These are phyloP conservation scores for Pseudococcus longispinus DNA, from an alignment of 2,888 invertebrate species.

Conservation along the genomic window DNA sequence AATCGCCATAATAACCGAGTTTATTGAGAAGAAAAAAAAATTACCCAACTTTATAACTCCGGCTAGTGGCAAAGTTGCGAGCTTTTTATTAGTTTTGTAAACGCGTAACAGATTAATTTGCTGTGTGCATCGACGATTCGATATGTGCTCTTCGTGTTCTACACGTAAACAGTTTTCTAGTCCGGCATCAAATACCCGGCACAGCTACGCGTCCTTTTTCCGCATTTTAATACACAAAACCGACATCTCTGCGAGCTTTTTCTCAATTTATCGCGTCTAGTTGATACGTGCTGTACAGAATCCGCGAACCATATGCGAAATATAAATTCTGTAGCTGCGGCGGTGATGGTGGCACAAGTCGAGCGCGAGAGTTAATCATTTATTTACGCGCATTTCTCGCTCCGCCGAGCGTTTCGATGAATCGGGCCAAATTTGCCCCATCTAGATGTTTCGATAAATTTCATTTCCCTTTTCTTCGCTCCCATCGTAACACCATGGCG, in stretches of 20 bases:
- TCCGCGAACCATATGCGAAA: constrained; percentile 1
- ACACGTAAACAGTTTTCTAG: neutral
- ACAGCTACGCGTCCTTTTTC: neutral
- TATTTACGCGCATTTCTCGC: constrained; percentile 33
- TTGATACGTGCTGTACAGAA: neutral
- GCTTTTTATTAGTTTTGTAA: constrained; percentile 28
- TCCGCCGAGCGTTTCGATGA: constrained; percentile 2
- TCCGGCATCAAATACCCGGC: neutral
- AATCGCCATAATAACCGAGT: constrained; percentile 7
- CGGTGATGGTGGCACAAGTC: neutral
- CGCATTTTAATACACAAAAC: neutral
- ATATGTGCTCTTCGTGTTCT: constrained; percentile 14
- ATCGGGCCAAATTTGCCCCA: constrained; percentile 1
- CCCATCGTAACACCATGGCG: neutral
- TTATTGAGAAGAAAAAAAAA: constrained; percentile 12
- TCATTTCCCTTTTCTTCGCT: neutral
- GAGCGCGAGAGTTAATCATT: neutral
- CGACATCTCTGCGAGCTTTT: neutral
- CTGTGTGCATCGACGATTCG: constrained; percentile 7
- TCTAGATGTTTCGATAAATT: constrained; percentile 23
- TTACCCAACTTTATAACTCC: neutral
- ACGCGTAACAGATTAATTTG: constrained; percentile 28
- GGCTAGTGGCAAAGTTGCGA: neutral
- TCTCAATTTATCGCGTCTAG: neutral
- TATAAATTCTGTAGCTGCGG: neutral